Evolutionary conservation across 1,140 invertebrate genomes (phyloP), one percentile per base, ranked within the genome.

Genomic region (Dolichoris vasculosae): DNA sequence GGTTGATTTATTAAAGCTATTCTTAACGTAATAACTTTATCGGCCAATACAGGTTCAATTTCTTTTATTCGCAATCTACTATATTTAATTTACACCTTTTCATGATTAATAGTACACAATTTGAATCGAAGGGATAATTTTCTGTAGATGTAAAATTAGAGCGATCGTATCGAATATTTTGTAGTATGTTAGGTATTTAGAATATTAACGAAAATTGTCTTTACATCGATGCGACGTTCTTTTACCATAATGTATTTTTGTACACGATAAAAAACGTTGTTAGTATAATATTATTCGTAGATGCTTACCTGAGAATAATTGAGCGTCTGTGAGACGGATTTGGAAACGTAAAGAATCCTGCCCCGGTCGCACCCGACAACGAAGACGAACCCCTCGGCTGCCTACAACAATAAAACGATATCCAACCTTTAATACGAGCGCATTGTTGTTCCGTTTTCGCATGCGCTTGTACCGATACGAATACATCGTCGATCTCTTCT

Each of bases 291-390:
- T 82, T 78, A 51, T 26, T 84, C 82, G 32, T 81, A 83, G 85
- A 87, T 20, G 55, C 82, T 88, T 94, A 97, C 96, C 95, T 97
- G 97, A 79, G 96, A 95, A 91, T 97, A 98, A 91, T 97, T 96
- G 15, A 99, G 94, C 83, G 97, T 95, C 89, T 96, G 95, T 9
- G 95, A 96, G 20, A 99, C 98, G 0, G 98, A 98, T 88, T 98
- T 96, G 1, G 98, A 99, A 0, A 98, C 97, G 92, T 98, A 99
- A 1, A 99, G 93, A 88, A 99, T 96, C 89, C 97, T 95, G 63
- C 97, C 98, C 86, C 98, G 94, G 92, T 99, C 97, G 94, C 98
- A 99, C 82, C 97, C 97, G 26, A 99, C 97, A 7, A 98, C 98
- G 92, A 99, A 98, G 38, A 99, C 93, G 93, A 99, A 99, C 43